Percentiles rank a stretch among this genome's conserved stretches.
phyloP scores from a whole-genome alignment of 2,888 invertebrate species.

The Drosophila buzzatii region DNA sequence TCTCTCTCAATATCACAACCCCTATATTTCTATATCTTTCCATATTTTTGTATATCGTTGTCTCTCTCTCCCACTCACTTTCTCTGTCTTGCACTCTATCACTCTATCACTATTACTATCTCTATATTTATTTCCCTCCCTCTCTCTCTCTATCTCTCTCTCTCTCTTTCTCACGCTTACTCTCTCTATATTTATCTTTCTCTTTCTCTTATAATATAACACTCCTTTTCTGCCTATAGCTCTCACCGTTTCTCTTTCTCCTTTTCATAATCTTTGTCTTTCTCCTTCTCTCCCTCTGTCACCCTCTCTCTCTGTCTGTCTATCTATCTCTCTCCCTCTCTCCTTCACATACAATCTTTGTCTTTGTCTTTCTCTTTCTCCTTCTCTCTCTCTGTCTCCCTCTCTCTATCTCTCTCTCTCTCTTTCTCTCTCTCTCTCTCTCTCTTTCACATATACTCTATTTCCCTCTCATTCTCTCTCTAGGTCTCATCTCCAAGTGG shows the following conservation, averaged over 20 bases:
- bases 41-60: too few relatives aligned
- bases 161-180: background rate
- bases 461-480: background rate
- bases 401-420: background rate
- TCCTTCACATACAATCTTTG: background rate
- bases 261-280: background rate
- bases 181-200: background rate
- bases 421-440: background rate
- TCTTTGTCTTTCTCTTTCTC: background rate
- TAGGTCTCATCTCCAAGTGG: conserved; percentile 92
- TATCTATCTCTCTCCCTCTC: background rate
- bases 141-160: background rate
- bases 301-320: background rate
- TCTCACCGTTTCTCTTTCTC: background rate
- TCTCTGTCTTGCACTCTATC: background rate
- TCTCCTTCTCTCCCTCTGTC: background rate
- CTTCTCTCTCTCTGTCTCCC: background rate
- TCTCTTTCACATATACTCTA: too few relatives aligned
- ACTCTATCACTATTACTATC: background rate
- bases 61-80: background rate
- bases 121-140: background rate
- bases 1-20: too few relatives aligned
- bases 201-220: too few relatives aligned
- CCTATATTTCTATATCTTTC: too few relatives aligned
- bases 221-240: background rate